Evolutionary conservation across 2,113 vertebrate species (phyloP).

Genomic region (Lathamus discolor): DNA sequence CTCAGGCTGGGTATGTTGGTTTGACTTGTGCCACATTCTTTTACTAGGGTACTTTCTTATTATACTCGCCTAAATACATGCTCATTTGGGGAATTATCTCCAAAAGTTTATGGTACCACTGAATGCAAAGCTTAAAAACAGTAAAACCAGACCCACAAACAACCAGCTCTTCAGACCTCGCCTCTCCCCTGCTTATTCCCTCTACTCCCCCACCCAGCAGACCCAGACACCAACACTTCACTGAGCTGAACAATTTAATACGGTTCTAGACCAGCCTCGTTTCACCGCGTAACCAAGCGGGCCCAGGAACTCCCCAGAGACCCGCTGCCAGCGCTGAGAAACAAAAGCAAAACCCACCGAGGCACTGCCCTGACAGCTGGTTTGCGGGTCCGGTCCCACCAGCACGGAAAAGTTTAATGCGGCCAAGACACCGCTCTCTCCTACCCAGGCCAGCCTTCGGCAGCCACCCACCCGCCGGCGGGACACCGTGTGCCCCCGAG

Average conservation of each 20-base stretch:
- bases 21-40: background rate
- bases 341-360: background rate
- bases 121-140: rapidly evolving
- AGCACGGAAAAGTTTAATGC: background rate
- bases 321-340: rapidly evolving
- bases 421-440: background rate
- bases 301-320: background rate
- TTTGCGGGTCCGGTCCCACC: background rate
- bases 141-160: background rate
- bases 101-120: rapidly evolving
- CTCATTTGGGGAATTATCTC: background rate
- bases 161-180: background rate
- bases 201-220: background rate
- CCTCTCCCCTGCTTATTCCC: background rate
- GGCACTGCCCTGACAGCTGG: background rate
- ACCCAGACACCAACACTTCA: background rate
- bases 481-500: background rate
- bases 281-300: rapidly evolving
- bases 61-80: background rate
- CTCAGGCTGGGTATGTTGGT: background rate
- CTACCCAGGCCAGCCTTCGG: background rate
- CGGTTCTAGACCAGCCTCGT: background rate
- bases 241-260: rapidly evolving
- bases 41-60: background rate
- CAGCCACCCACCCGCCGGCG: background rate